phyloP scores from a whole-genome alignment of 2,113 vertebrate genomes.

The Cinclus mexicanus region DNA sequence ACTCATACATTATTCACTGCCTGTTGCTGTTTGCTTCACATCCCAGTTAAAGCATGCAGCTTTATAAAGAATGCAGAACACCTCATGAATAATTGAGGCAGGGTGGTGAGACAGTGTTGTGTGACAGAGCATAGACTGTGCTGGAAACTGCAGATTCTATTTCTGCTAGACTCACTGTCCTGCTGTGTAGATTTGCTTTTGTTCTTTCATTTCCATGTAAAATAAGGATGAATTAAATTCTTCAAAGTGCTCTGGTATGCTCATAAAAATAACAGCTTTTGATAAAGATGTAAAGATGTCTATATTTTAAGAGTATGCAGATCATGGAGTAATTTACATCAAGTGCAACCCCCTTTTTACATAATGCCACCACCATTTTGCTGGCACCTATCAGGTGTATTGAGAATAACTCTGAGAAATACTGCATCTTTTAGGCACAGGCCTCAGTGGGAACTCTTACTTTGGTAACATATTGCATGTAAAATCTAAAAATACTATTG shows the following conservation, averaged over 20 bases:
- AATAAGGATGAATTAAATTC: background rate
- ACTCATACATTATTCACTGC: background rate
- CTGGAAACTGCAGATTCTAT: background rate
- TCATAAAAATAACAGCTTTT: background rate
- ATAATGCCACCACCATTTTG: background rate
- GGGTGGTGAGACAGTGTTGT: background rate
- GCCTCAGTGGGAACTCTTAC: background rate
- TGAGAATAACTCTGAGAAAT: background rate
- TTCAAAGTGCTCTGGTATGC: background rate
- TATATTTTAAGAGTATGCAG: background rate
- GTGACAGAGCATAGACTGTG: background rate
- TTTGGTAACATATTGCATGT: background rate
- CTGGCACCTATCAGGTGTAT: background rate
- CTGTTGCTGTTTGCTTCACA: background rate
- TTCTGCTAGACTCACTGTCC: background rate
- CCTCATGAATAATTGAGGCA: conserved; percentile 18
- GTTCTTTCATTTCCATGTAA: background rate
- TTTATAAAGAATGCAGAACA: conserved; percentile 39
- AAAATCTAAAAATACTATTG: background rate
- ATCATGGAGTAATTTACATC: background rate
- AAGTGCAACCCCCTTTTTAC: background rate
- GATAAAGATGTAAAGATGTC: background rate
- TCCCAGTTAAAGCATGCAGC: conserved; percentile 10
- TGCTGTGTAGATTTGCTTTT: background rate
- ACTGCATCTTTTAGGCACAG: background rate